Evolutionary conservation across 2,888 invertebrate genomes (phyloP).

Genomic region (Steromphala cineraria): DNA sequence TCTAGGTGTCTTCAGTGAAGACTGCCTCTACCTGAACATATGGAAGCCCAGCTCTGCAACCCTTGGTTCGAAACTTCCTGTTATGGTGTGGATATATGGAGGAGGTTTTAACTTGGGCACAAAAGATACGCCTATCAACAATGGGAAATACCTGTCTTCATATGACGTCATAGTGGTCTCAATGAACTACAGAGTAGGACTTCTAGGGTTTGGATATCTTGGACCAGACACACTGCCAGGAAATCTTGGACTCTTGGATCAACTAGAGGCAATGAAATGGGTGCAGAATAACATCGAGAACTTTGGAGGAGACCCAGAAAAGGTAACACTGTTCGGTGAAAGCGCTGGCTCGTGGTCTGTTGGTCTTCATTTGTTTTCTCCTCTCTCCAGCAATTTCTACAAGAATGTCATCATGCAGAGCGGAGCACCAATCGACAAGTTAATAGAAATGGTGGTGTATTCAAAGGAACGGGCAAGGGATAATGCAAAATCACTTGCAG

Average conservation of each 20-base stretch:
- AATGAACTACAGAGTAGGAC: constrained; percentile 92
- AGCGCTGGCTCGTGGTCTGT: constrained; percentile 57
- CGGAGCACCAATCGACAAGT: constrained; percentile 43
- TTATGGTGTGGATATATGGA: constrained; percentile 94
- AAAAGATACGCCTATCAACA: constrained; percentile 80
- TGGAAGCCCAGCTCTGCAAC: constrained; percentile 83
- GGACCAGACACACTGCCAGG: constrained; percentile 86
- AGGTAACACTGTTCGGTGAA: constrained; percentile 61
- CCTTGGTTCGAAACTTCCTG: constrained; percentile 78
- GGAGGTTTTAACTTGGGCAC: constrained; percentile 95
- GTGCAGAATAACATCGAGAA: constrained; percentile 88
- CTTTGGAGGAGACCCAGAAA: constrained; percentile 60
- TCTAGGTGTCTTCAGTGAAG: constrained; percentile 91
- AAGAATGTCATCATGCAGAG: constrained; percentile 58
- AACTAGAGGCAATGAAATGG: constrained; percentile 94
- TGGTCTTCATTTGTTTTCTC: constrained; percentile 54
- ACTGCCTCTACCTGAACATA: constrained; percentile 94
- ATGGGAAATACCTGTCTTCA: constrained; percentile 84
- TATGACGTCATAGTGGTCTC: constrained; percentile 95
- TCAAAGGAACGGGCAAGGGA: constrained; percentile 29
- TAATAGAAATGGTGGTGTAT: constrained; percentile 38
- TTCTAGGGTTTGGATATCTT: constrained; percentile 94
- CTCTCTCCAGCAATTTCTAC: constrained; percentile 46
- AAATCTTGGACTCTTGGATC: constrained; percentile 95
- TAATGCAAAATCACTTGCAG: constrained; percentile 83